phyloP scores from a whole-genome alignment of 2,113 vertebrate genomes.

The Dipodomys ordii region DNA sequence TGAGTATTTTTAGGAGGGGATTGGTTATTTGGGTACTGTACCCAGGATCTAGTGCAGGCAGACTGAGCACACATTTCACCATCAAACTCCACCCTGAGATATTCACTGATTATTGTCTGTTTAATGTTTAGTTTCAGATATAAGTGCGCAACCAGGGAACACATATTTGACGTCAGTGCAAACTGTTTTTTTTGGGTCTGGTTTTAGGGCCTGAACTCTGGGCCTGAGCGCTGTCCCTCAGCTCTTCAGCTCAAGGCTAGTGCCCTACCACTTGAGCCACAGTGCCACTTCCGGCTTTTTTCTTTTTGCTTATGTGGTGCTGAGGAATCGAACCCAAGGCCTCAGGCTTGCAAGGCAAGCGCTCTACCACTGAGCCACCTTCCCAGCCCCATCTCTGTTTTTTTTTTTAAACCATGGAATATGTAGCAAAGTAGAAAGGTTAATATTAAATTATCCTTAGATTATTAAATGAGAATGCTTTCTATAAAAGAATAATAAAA shows the following conservation, averaged over 20 bases:
- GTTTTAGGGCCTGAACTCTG: too few relatives aligned
- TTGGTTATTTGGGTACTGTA: too few relatives aligned
- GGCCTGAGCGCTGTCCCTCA: too few relatives aligned
- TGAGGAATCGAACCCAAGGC: too few relatives aligned
- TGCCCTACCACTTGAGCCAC: too few relatives aligned
- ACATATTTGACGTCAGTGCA: neutral
- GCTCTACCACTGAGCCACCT: too few relatives aligned
- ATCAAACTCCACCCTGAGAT: neutral
- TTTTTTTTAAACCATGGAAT: neutral
- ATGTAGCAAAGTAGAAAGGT: neutral
- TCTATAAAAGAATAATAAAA: neutral
- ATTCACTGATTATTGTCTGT: neutral
- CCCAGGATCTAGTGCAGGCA: neutral
- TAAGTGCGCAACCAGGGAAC: neutral
- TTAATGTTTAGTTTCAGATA: slow-evolving; percentile 32
- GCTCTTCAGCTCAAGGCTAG: too few relatives aligned
- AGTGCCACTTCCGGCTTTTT: too few relatives aligned
- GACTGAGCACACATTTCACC: neutral
- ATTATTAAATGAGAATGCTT: neutral
- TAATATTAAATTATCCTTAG: slow-evolving; percentile 2
- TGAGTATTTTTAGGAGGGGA: too few relatives aligned
- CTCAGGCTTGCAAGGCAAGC: too few relatives aligned
- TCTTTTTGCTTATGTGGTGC: too few relatives aligned
- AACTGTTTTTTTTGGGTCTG: neutral
- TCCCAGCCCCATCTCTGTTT: too few relatives aligned